Conservation (phyloP, 1,140 invertebrate genomes). For the Neodiprion fabricii region DNA sequence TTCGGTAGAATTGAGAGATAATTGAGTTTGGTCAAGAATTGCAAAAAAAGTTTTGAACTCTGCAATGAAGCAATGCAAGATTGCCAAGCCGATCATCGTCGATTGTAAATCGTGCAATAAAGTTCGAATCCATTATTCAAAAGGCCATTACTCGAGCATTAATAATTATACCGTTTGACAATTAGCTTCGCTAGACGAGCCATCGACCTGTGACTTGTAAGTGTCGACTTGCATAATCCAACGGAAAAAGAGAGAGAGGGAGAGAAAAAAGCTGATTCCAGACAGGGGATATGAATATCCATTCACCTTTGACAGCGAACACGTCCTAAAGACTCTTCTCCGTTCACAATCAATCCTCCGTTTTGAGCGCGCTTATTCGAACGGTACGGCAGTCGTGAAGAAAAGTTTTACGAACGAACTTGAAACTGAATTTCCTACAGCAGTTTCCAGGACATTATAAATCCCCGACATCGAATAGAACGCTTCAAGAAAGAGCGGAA, state of each 20-base stretch:
- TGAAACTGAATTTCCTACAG: too few species aligned
- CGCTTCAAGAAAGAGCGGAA: too few species aligned
- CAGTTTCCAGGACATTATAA: too few species aligned
- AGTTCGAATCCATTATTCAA: neutral
- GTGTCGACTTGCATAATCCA: constrained; percentile 1
- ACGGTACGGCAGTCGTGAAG: too few species aligned
- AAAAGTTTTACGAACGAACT: too few species aligned
- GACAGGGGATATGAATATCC: neutral
- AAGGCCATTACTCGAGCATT: neutral
- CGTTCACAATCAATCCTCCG: too few species aligned
- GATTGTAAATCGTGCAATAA: neutral
- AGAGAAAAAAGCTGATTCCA: neutral
- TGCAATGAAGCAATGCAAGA: neutral
- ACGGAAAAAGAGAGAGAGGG: neutral
- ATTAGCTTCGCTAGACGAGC: constrained; percentile 2
- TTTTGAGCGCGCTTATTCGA: too few species aligned
- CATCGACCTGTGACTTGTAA: neutral
- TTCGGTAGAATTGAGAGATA: neutral
- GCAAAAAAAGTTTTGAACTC: neutral
- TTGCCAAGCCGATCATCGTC: neutral
- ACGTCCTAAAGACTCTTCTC: too few species aligned
- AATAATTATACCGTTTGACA: neutral
- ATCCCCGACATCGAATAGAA: too few species aligned
- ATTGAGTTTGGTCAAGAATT: neutral
- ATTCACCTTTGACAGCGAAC: too few species aligned